Evolutionary conservation across 2,113 vertebrate species (phyloP), one percentile per base, ranked within the genome.

Genomic region (Microtus richardsoni): DNA sequence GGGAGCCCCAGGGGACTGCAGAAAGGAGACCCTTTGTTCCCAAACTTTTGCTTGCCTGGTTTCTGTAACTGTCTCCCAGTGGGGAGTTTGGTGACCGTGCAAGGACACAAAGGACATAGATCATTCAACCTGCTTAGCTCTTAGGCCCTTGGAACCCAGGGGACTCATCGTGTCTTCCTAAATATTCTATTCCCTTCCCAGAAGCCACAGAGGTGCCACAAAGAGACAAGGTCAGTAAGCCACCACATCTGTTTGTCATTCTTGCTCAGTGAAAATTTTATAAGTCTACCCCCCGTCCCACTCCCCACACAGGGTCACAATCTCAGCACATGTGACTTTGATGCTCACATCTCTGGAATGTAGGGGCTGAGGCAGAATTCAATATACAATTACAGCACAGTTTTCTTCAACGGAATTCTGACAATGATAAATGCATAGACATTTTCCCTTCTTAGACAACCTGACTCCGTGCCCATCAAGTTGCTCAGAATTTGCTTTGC

Each of bases 401-500:
- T 91, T 97, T 96, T 89, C 91, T 94, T 41, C 19, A 88, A 96
- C 85, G 39, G n/a, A 77, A 33, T 88, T 97, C 91, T 95, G 94
- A 94, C 94, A 92, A 26, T 96, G 95, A 96, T 88, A 94, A 96
- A 95, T 89, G 49, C 33, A 1, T 39, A 47, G 92, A 52, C 71
- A 84, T 91, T 94, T 95, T 90, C n/a, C 33, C 30, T 16, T 10
- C 14, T 66, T 78, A 85, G 78, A 47, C 71, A 91, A 22, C 30
- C 21, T 70, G 58, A 88, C 78, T 79, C 47, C 39, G 17, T 71
- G 88, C 62, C 93, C 80, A 64, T 90, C 71, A 82, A 94, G 2
- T 71, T 62, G 60, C 47, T 90, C 17, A 21, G 74, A 26, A 41
- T 82, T 91, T 7, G 10, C 85, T 92, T 28, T 89, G 47, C 85